A percentile compares a stretch with the other conserved stretches of the same genome.
Conservation (phyloP, 2,888 invertebrate species). For the Ochropleura leucogaster region DNA sequence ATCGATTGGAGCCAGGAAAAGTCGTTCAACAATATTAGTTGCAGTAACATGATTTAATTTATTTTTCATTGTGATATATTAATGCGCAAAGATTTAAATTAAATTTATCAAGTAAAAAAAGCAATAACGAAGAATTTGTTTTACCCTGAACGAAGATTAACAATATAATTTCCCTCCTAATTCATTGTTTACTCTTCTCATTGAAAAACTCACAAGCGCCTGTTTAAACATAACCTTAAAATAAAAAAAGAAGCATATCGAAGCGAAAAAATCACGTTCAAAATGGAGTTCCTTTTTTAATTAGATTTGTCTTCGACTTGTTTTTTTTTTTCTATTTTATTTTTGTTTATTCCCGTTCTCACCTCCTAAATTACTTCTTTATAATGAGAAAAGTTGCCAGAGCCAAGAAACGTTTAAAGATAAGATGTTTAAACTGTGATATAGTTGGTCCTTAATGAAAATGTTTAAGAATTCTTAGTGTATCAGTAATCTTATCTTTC, state of each 20-base stretch:
- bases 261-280: conserved; percentile 66
- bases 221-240: conserved; percentile 42
- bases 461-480: conserved; percentile 55
- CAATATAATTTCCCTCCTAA: background rate
- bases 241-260: conserved; percentile 62
- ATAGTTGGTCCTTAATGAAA: conserved; percentile 64
- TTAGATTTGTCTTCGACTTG: conserved; percentile 77
- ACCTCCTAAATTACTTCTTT: conserved; percentile 77
- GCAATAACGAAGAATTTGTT: background rate
- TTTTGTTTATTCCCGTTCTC: conserved; percentile 73
- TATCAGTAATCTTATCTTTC: conserved; percentile 54
- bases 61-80: background rate
- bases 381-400: conserved; percentile 83
- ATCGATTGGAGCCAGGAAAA: background rate
- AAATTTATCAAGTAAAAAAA: background rate
- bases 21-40: background rate
- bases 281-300: conserved; percentile 77
- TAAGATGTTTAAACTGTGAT: conserved; percentile 67
- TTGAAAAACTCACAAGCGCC: conserved; percentile 4
- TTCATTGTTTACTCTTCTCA: conserved; percentile 22
- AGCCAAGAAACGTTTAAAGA: conserved; percentile 59
- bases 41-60: background rate
- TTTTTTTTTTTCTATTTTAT: conserved; percentile 72
- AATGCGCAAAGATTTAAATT: too few relatives aligned
- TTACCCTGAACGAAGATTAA: background rate